Percentiles rank a stretch among this genome's conserved stretches.
phyloP scores from a whole-genome alignment of 2,888 invertebrate species.

The Xestia rhomboidea region DNA sequence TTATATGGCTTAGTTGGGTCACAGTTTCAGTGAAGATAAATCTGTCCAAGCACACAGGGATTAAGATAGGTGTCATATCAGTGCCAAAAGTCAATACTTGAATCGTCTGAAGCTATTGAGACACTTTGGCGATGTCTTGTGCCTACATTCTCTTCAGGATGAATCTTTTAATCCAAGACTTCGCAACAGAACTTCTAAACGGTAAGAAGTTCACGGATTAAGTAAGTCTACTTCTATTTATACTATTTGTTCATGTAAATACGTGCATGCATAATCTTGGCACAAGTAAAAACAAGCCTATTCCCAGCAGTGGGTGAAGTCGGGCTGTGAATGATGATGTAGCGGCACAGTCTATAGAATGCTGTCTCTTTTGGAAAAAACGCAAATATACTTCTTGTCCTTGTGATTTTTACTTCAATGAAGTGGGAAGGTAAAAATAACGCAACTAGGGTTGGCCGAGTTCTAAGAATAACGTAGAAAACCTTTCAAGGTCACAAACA shows the following conservation, averaged over 20 bases:
- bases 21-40: not conserved
- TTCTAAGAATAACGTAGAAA: not conserved
- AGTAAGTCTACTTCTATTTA: not conserved
- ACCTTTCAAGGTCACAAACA: conserved; percentile 1
- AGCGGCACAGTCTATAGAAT: not conserved
- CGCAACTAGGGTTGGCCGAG: not conserved
- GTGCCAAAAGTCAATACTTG: conserved; percentile 13
- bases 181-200: conserved; percentile 18
- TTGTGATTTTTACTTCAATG: not conserved
- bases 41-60: not conserved
- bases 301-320: not conserved
- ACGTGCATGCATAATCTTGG: not conserved
- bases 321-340: not conserved
- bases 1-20: not conserved
- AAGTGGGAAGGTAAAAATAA: not conserved
- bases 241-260: not conserved
- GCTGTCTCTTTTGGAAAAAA: not conserved
- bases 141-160: not conserved
- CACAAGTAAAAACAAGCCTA: not conserved
- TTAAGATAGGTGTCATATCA: not conserved
- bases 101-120: conserved; percentile 4
- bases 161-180: conserved; percentile 8
- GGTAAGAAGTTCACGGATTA: conserved; percentile 4
- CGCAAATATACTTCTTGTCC: too few species aligned
- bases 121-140: conserved; percentile 14